Conservation (phyloP, 2,888 invertebrate species). For the Drosophila pegasa region DNA sequence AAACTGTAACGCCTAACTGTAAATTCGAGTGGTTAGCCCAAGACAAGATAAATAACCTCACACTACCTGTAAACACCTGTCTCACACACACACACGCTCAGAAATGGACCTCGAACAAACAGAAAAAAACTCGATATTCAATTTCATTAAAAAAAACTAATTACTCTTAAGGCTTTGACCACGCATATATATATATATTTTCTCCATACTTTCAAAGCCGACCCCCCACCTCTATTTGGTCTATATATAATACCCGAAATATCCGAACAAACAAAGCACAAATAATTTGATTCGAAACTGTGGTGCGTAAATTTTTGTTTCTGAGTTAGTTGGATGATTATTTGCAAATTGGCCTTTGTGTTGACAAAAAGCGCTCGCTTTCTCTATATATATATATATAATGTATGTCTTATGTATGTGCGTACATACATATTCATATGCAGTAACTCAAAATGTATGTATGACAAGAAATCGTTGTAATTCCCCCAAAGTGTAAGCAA, state of each 20-base stretch:
- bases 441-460: constrained; percentile 17
- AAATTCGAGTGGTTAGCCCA: constrained; percentile 15
- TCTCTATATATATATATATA: constrained; percentile 52
- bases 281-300: constrained; percentile 53
- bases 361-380: constrained; percentile 85
- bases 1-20: constrained; percentile 37
- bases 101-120: constrained; percentile 3
- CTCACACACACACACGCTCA: constrained; percentile 31
- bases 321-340: constrained; percentile 85
- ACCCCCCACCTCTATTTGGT: constrained; percentile 25
- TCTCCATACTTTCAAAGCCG: constrained; percentile 13
- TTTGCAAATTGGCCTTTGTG: constrained; percentile 85
- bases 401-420: constrained; percentile 12
- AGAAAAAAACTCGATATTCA: background rate
- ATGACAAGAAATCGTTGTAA: constrained; percentile 59
- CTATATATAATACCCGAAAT: constrained; percentile 23
- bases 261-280: constrained; percentile 22
- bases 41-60: constrained; percentile 15
- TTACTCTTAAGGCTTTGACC: constrained; percentile 1
- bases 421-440: constrained; percentile 1
- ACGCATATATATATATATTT: constrained; percentile 19
- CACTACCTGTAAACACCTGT: constrained; percentile 28
- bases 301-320: constrained; percentile 80
- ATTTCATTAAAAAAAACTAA: constrained; percentile 2
- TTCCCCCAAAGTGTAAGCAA: constrained; percentile 57